phyloP scores from a whole-genome alignment of 1,140 invertebrate genomes.

The honey bee (Apis mellifera) region DNA sequence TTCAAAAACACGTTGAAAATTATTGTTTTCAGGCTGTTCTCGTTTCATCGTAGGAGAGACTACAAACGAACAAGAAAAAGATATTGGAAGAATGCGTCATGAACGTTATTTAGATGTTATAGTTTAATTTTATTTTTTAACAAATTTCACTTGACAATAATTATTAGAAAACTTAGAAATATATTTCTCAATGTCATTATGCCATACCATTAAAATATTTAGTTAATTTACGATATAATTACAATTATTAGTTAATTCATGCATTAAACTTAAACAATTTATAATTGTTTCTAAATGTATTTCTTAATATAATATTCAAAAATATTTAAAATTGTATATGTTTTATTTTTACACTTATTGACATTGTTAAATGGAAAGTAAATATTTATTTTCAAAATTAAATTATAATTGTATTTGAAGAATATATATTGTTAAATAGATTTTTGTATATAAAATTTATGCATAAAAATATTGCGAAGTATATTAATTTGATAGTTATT shows the following conservation, averaged over 20 bases:
- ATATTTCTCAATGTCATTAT: constrained; percentile 36
- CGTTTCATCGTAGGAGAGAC: constrained; percentile 58
- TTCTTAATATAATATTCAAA: constrained; percentile 1
- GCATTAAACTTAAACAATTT: background rate
- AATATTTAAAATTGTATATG: background rate
- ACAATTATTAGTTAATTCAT: constrained; percentile 18
- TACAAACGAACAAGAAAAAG: constrained; percentile 56
- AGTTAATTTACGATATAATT: background rate
- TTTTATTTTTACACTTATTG: constrained; percentile 20
- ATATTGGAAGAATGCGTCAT: constrained; percentile 52
- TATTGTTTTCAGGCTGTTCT: constrained; percentile 71
- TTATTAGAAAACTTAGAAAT: background rate
- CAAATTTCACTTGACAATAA: constrained; percentile 22
- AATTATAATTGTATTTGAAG: background rate
- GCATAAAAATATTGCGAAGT: background rate
- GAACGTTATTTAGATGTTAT: constrained; percentile 13
- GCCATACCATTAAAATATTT: background rate
- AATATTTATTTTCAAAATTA: constrained; percentile 9
- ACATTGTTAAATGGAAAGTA: background rate
- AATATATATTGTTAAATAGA: background rate
- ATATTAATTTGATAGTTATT: background rate
- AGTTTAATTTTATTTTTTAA: constrained; percentile 27
- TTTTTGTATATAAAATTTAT: constrained; percentile 8
- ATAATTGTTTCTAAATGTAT: constrained; percentile 5
- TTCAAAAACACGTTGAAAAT: constrained; percentile 61